These are phyloP conservation scores for Ara ararauna DNA, from an alignment of 2,797 vertebrate genomes.

Conservation along the genomic window DNA sequence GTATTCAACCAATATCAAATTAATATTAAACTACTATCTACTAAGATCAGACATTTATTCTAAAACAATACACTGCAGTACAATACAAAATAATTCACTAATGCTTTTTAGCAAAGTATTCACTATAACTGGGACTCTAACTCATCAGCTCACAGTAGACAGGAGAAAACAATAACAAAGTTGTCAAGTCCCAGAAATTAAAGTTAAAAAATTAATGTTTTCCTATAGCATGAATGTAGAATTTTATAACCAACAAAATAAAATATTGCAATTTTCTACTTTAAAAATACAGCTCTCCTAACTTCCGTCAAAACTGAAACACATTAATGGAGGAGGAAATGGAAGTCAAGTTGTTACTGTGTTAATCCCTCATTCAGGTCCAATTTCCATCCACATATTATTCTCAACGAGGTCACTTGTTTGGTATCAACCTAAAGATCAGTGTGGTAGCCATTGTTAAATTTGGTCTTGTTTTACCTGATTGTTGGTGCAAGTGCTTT, in stretches of 20 bases:
- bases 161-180: background rate
- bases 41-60: background rate
- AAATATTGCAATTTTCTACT: background rate
- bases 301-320: background rate
- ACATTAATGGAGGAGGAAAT: background rate
- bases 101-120: background rate
- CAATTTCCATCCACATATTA: background rate
- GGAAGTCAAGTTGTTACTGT: background rate
- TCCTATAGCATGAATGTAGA: background rate
- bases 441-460: background rate
- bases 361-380: background rate
- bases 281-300: background rate
- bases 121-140: background rate
- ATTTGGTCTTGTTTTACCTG: background rate
- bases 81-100: background rate
- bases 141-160: background rate
- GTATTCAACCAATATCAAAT: background rate
- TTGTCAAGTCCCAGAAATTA: background rate
- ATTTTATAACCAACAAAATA: background rate
- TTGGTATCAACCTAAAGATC: background rate
- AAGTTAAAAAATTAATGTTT: background rate
- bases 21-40: background rate
- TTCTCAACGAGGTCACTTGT: background rate
- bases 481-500: background rate
- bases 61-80: background rate